Conservation (phyloP, 2,888 invertebrate genomes). For the Lacanobia wlatinum region DNA sequence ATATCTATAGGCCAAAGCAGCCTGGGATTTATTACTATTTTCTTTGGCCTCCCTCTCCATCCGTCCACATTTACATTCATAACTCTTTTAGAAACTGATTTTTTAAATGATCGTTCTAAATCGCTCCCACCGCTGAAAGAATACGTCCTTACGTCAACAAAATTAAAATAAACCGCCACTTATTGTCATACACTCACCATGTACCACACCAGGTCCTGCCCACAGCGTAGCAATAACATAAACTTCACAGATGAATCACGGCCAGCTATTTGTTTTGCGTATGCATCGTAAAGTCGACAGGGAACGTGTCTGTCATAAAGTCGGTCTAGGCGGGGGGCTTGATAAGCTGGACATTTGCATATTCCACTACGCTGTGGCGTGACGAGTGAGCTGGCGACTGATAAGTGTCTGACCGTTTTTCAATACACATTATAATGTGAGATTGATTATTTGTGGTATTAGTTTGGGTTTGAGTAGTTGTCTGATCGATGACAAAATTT, state of each 20-base stretch:
- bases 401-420: slow-evolving; percentile 55
- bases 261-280: slow-evolving; percentile 66
- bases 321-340: slow-evolving; percentile 71
- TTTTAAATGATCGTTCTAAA: background rate
- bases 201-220: slow-evolving; percentile 48
- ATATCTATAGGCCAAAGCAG: no score
- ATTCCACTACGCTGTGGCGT: slow-evolving; percentile 62
- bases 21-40: no score
- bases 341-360: slow-evolving; percentile 74
- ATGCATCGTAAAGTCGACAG: slow-evolving; percentile 65
- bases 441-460: slow-evolving; percentile 48
- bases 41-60: no score
- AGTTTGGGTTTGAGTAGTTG: background rate
- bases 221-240: slow-evolving; percentile 78
- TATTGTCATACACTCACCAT: slow-evolving; percentile 63
- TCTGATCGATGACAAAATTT: background rate
- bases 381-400: slow-evolving; percentile 53
- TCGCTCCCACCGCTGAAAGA: background rate
- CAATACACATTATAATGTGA: slow-evolving; percentile 53
- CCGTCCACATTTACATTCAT: no score
- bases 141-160: slow-evolving; percentile 32
- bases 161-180: slow-evolving; percentile 65
- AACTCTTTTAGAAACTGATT: no score
- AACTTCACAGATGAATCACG: slow-evolving; percentile 78
- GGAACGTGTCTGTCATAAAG: slow-evolving; percentile 76